Conservation (phyloP, 2,113 vertebrate genomes). For the Neomonachus schauinslandi region DNA sequence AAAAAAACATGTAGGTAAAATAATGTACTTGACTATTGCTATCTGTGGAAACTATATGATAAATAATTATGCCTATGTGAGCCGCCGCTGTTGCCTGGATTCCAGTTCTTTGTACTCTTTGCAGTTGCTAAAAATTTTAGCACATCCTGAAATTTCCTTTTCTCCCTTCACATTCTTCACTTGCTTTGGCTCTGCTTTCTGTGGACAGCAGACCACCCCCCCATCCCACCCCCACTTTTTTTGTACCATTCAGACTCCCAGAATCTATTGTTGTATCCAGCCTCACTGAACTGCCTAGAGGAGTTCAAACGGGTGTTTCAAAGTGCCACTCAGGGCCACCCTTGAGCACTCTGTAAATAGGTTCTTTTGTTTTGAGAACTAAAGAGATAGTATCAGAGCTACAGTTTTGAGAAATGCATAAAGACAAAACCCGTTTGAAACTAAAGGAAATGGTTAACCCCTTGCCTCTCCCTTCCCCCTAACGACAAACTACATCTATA, state of each 20-base stretch:
- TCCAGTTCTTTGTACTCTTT: slow-evolving; percentile 59
- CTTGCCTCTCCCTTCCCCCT: background rate
- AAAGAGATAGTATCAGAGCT: slow-evolving; percentile 51
- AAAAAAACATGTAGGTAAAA: background rate
- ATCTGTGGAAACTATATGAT: slow-evolving; percentile 44
- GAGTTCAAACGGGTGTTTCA: slow-evolving; percentile 56
- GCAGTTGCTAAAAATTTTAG: slow-evolving; percentile 55
- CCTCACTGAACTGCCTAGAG: slow-evolving; percentile 37
- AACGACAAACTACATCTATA: background rate
- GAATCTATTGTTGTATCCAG: slow-evolving; percentile 65
- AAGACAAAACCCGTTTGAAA: slow-evolving; percentile 51
- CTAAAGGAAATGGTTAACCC: slow-evolving; percentile 48
- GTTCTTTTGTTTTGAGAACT: slow-evolving; percentile 72
- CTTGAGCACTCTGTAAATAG: slow-evolving; percentile 61
- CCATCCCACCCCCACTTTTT: background rate
- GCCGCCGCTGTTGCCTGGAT: slow-evolving; percentile 37
- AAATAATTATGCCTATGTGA: slow-evolving; percentile 60
- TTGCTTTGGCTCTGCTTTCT: slow-evolving; percentile 60
- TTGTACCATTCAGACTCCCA: slow-evolving; percentile 54
- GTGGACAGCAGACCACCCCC: background rate
- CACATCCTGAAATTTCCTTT: slow-evolving; percentile 63
- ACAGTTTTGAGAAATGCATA: slow-evolving; percentile 48
- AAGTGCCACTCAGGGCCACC: slow-evolving; percentile 52
- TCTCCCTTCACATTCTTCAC: slow-evolving; percentile 44
- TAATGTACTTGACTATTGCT: slow-evolving; percentile 29